Evolutionary conservation across 1,140 invertebrate genomes (phyloP), one percentile per base, ranked within the genome.

Genomic region (Mamestra configurata): DNA sequence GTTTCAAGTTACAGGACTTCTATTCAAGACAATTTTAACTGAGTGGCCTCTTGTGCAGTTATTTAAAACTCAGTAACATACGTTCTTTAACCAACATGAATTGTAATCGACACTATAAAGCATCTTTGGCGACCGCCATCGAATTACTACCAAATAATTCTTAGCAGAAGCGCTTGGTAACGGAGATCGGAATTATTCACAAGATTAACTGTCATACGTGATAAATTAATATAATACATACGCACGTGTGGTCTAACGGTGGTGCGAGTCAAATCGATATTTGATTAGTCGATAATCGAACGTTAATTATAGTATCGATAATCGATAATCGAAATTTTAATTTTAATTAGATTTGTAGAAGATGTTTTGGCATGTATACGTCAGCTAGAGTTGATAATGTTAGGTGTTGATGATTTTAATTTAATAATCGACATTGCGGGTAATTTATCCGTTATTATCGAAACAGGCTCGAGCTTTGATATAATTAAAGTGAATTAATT

Each of bases 261-360:
- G 46, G 46, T 68, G 46, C 24, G 22, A 73, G 43, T 83, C 53
- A 79, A 82, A 83, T 83, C 79, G 82, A 79, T 83, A 83, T 80
- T 83, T 83, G 82, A 83, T 83, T 83, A 80, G 82, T 53, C 43
- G 49, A 61, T 61, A 78, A 76, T 78, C 61, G 64, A 66, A 49
- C 61, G 22, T 20, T 66, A 77, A 77, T 77, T 49, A 66, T 77
- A 57, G 71, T 55, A 73, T 73, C 71, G 71, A 73, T 73, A 55
- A 72, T 35, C 51, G 35, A 40, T n/a, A 31, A 31, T 31, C 27
- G 27, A 35, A 51, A 53, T 53, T 53, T 49, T 53, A 57, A 37
- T 73, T 55, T 57, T 55, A 53, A 55, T 73, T 73, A 53, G 64
- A 46, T 68, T 68, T 68, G 64, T 46, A 35, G 57, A 35, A 35